A percentile compares a stretch with the other conserved stretches of the same genome.
Conservation (phyloP, 1,140 invertebrate genomes). For the Geopemphigus sp. region DNA sequence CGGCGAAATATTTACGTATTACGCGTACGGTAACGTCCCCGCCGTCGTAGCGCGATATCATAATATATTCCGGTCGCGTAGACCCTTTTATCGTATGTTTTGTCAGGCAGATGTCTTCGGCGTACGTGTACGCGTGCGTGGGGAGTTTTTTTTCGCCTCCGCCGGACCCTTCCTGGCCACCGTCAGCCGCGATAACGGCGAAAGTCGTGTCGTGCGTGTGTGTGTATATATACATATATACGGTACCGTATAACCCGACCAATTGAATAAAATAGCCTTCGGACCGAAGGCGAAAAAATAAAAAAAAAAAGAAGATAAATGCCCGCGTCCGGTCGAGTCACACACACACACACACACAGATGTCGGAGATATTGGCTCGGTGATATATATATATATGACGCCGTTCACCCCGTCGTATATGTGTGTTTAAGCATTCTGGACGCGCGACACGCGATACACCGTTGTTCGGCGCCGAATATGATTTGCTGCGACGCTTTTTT, state of each 20-base stretch:
- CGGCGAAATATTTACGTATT: too few species aligned
- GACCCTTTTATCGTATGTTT: slow-evolving; percentile 48
- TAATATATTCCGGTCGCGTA: slow-evolving; percentile 45
- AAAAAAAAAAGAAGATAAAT: slow-evolving; percentile 37
- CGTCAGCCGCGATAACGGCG: slow-evolving; percentile 12
- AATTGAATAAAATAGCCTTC: slow-evolving; percentile 42
- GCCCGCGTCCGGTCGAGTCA: slow-evolving; percentile 29
- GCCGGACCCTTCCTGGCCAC: neutral
- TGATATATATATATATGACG: slow-evolving; percentile 7
- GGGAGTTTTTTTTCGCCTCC: neutral
- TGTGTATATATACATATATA: too few species aligned
- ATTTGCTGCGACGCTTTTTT: slow-evolving; percentile 25
- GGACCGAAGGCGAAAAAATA: slow-evolving; percentile 10
- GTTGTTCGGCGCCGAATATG: neutral
- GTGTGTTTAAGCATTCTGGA: slow-evolving; percentile 32
- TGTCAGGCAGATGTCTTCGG: slow-evolving; percentile 47
- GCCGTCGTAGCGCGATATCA: too few species aligned
- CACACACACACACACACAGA: neutral
- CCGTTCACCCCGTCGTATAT: neutral
- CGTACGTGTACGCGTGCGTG: neutral
- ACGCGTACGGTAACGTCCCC: too few species aligned
- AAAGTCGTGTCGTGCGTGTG: too few species aligned
- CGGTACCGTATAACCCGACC: neutral
- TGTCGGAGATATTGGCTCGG: slow-evolving; percentile 42
- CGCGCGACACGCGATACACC: neutral